These are phyloP conservation scores for Aselliscus stoliczkanus DNA, from an alignment of 2,797 vertebrate genomes.

Conservation along the genomic window DNA sequence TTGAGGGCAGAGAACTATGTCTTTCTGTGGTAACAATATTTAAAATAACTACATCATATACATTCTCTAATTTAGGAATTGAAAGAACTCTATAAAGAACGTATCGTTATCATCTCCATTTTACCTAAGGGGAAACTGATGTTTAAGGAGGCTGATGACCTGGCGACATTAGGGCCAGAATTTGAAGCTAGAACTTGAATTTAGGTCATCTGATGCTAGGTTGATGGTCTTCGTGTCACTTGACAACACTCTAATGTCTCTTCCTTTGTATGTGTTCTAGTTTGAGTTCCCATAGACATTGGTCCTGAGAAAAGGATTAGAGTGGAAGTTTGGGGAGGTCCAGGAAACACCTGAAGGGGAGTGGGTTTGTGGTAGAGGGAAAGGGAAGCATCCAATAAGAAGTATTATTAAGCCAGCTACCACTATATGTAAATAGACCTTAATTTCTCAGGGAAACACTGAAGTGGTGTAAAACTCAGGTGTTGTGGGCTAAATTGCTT, in stretches of 20 bases:
- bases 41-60: not conserved
- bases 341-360: not conserved
- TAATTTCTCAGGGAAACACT: not conserved
- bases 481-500: not conserved
- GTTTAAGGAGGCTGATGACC: not conserved
- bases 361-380: not conserved
- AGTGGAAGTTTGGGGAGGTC: too few species aligned
- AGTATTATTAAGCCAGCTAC: not conserved
- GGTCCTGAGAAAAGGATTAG: not conserved
- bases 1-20: not conserved
- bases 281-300: not conserved
- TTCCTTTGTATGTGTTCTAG: not conserved
- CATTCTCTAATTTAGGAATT: not conserved
- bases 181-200: not conserved
- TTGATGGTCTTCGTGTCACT: not conserved
- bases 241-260: not conserved
- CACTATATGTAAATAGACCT: not conserved
- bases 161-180: not conserved
- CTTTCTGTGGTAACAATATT: not conserved
- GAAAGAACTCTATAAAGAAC: not conserved
- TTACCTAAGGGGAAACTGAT: not conserved
- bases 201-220: not conserved
- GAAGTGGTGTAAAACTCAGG: not conserved
- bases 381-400: not conserved
- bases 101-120: not conserved